Conservation (phyloP, 2,113 vertebrate genomes). For the Eupsittula cactorum region DNA sequence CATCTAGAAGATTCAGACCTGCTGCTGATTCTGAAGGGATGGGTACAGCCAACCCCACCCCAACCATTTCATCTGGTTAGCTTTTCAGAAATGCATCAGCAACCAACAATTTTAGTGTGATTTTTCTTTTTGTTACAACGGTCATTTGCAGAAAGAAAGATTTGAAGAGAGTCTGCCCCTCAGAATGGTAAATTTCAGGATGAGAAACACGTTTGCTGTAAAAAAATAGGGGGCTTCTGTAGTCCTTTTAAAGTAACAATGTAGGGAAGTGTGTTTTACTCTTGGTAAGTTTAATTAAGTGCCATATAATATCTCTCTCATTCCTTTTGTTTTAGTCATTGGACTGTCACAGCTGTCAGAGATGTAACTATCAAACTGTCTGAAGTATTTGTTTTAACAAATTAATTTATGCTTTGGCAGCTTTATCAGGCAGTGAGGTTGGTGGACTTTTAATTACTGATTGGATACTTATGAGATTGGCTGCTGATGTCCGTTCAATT, state of each 20-base stretch:
- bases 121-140: background rate
- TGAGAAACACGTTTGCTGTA: background rate
- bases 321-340: background rate
- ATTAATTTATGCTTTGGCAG: background rate
- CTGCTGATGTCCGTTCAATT: background rate
- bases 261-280: background rate
- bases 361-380: background rate
- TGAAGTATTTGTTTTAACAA: constrained; percentile 18
- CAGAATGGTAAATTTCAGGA: background rate
- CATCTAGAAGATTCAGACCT: background rate
- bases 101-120: background rate
- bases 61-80: background rate
- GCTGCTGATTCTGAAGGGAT: background rate
- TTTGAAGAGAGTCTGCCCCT: background rate
- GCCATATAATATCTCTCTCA: background rate
- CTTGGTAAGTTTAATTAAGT: background rate
- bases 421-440: background rate
- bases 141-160: background rate
- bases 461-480: background rate
- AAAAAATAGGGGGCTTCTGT: background rate
- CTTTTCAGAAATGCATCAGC: background rate
- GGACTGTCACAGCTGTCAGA: background rate
- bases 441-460: background rate
- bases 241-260: background rate
- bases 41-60: background rate